Evolutionary conservation across 1,140 invertebrate species (phyloP).

Genomic region (Drosophila teissieri): DNA sequence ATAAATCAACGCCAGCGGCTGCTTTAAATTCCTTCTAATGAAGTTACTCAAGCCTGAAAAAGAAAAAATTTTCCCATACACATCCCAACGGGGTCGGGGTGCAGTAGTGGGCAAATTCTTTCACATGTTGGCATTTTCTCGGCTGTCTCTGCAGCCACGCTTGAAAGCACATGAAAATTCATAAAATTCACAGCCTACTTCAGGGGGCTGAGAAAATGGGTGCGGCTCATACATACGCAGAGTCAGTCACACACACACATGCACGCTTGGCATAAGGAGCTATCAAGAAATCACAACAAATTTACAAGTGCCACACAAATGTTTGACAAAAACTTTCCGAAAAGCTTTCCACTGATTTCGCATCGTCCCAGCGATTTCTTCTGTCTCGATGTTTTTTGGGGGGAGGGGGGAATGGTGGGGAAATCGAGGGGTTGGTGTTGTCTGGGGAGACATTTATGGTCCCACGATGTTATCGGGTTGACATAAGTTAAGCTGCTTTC

Average conservation of each 20-base stretch:
- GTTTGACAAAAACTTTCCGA: constrained; percentile 82
- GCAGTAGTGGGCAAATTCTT: constrained; percentile 56
- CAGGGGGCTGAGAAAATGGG: background rate
- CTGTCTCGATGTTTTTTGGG: constrained; percentile 31
- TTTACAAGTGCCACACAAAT: constrained; percentile 83
- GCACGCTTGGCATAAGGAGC: constrained; percentile 68
- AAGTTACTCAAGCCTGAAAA: constrained; percentile 78
- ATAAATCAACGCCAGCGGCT: constrained; percentile 74
- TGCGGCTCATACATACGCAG: background rate
- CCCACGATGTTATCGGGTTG: constrained; percentile 78
- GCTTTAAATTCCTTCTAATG: constrained; percentile 73
- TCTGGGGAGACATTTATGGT: constrained; percentile 76
- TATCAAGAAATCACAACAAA: constrained; percentile 84
- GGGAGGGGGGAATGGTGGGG: background rate
- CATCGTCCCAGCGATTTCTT: constrained; percentile 80
- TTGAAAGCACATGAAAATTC: constrained; percentile 75
- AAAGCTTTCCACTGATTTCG: constrained; percentile 81
- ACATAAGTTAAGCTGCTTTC: constrained; percentile 83
- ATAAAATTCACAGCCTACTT: constrained; percentile 70
- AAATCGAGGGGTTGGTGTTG: background rate
- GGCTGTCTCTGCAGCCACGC: constrained; percentile 54
- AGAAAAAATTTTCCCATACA: constrained; percentile 56
- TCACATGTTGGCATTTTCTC: constrained; percentile 66
- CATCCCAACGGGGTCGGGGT: constrained; percentile 29
- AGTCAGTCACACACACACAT: constrained; percentile 28